Base-by-base conservation (phyloP, 2,113 vertebrate genomes). In the Cheirogaleus medius region DNA sequence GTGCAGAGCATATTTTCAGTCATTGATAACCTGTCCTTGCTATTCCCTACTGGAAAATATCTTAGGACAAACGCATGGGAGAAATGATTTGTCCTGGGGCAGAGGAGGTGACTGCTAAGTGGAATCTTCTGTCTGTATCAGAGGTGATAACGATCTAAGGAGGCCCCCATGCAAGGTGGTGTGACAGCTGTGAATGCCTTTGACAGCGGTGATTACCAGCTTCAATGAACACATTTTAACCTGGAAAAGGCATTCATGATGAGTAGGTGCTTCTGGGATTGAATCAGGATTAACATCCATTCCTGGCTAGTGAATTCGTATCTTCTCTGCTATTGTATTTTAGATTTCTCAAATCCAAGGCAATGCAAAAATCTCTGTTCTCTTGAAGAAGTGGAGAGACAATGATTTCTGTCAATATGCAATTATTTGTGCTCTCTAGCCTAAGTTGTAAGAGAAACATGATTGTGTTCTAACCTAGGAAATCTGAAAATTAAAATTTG, bases 71-170 rank as follows among this genome's bases (percentile, higher is more conserved):
- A 52, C 0, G 9, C 76, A 13, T 82, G 29, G 32, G 71, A 87
- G 60, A 91, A 94, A 76, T 47, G 58, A 23, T 49, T 84, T 91
- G 69, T 94, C 78, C 52, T 27, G 20, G 69, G 76, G 47, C 49
- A 91, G 37, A 37, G 47, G 60, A 78, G 60, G 74, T 81, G 77
- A 78, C 95, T 83, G 85, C 77, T 83, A 91, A 94, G 42, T 91
- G 85, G 71, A 68, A 97, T 96, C 68, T 90, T 73, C 68, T 47
- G 52, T 92, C 80, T 97, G 83, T 66, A 49, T 84, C 69, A 7
- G 90, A 93, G 91, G 95, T 91, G 81, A 86, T 96, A 97, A 96
- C n/a, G 73, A 92, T 88, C 76, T 84, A 54, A 76, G 66, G 78
- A 93, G 88, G 56, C 49, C 63, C 63, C 88, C 60, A 39, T 20